phyloP scores from a whole-genome alignment of 2,113 vertebrate genomes.

The Petrocephalus microphthalmus region DNA sequence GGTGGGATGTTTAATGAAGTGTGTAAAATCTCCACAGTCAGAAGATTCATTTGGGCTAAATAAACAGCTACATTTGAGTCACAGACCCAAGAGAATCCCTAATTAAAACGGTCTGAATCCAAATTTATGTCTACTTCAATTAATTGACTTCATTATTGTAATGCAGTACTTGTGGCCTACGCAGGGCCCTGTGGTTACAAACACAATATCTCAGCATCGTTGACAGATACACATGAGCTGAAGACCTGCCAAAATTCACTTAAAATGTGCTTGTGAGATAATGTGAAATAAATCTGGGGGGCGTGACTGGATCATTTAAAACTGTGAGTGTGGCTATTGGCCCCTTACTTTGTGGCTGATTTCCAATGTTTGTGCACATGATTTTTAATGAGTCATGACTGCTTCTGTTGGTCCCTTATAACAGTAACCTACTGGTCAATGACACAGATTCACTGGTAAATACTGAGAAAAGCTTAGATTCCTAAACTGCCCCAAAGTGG shows the following conservation, averaged over 20 bases:
- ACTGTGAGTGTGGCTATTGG: background rate
- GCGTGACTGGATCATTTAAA: background rate
- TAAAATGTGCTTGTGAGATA: background rate
- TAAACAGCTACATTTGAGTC: background rate
- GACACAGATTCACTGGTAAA: slow-evolving; percentile 25
- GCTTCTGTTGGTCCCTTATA: slow-evolving; percentile 38
- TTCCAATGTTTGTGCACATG: background rate
- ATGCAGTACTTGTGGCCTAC: background rate
- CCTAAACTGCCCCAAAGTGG: slow-evolving; percentile 28
- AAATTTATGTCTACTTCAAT: background rate
- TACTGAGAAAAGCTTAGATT: slow-evolving; percentile 40
- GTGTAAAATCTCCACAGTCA: slow-evolving; percentile 30
- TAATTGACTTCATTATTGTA: background rate
- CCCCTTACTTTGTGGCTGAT: background rate
- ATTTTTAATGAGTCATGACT: slow-evolving; percentile 41
- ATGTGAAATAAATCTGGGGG: background rate
- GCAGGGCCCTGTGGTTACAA: background rate
- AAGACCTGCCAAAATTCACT: background rate
- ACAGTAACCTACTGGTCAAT: slow-evolving; percentile 39
- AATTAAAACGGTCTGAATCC: slow-evolving; percentile 1
- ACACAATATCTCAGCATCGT: background rate
- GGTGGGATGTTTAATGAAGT: slow-evolving; percentile 18
- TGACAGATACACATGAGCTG: background rate
- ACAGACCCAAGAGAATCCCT: background rate
- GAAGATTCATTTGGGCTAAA: background rate